Evolutionary conservation across 1,140 invertebrate genomes (phyloP).

Genomic region (Drosophila ficusphila): DNA sequence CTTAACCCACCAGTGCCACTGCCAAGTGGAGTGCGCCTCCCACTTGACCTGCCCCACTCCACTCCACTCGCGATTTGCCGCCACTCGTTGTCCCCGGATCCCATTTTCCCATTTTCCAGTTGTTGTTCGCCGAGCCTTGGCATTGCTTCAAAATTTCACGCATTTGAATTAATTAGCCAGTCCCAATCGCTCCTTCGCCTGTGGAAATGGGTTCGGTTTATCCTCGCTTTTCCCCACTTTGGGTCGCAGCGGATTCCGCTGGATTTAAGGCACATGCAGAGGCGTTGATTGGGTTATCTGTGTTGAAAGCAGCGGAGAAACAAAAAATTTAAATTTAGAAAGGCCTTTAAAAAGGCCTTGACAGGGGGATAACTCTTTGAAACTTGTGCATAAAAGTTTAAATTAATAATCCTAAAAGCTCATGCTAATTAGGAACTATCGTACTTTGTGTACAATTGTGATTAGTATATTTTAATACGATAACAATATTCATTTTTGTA

Average conservation of each 20-base stretch:
- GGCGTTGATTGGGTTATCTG: neutral
- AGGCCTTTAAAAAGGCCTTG: no score
- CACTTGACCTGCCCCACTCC: slow-evolving; percentile 47
- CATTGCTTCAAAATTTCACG: slow-evolving; percentile 70
- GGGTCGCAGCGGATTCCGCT: neutral
- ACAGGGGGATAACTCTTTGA: no score
- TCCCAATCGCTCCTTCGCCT: neutral
- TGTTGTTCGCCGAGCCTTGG: slow-evolving; percentile 54
- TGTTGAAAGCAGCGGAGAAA: neutral
- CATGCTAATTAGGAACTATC: no score
- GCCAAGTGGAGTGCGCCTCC: slow-evolving; percentile 24
- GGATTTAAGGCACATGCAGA: neutral
- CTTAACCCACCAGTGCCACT: slow-evolving; percentile 69
- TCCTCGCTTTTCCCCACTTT: neutral
- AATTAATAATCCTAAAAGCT: no score
- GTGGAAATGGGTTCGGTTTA: neutral
- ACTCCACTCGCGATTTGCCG: neutral
- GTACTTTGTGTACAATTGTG: no score
- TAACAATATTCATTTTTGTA: no score
- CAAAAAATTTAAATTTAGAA: no score
- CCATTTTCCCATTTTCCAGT: no score
- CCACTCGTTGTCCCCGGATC: slow-evolving; percentile 5
- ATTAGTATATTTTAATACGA: no score
- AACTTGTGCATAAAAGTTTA: no score
- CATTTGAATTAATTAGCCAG: slow-evolving; percentile 73